These are phyloP conservation scores for Dasysyrphus albostriatus DNA, from an alignment of 2,888 invertebrate genomes.

Conservation along the genomic window DNA sequence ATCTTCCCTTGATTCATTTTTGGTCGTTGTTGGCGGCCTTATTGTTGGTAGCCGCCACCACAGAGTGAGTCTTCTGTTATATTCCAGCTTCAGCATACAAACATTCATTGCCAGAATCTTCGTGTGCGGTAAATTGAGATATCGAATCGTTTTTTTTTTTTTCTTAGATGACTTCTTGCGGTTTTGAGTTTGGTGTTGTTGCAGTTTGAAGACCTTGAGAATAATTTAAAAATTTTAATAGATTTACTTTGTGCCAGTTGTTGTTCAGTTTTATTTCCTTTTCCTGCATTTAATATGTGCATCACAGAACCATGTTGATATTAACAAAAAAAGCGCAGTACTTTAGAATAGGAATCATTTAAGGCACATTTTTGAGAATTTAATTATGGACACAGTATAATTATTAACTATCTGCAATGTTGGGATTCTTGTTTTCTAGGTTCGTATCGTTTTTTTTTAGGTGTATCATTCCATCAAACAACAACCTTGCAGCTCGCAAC, in stretches of 20 bases:
- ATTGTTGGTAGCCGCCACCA: constrained; percentile 62
- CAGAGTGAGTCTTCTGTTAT: constrained; percentile 30
- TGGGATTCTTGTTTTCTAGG: background rate
- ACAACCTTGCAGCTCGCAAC: too few species aligned
- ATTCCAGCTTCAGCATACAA: background rate
- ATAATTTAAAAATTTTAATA: constrained; percentile 58
- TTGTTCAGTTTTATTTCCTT: constrained; percentile 41
- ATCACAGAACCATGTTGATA: background rate
- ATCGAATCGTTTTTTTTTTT: constrained; percentile 56
- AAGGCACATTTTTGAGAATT: constrained; percentile 19
- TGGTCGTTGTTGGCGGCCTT: constrained; percentile 32
- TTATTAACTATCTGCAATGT: constrained; percentile 1
- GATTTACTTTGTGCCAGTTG: constrained; percentile 59
- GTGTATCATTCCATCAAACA: too few species aligned
- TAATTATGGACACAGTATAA: constrained; percentile 18
- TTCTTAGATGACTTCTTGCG: constrained; percentile 68
- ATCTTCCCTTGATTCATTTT: constrained; percentile 18
- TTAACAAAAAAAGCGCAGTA: background rate
- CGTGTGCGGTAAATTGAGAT: constrained; percentile 76
- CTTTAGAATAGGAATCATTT: constrained; percentile 32
- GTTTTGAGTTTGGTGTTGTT: constrained; percentile 34
- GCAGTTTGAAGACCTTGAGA: constrained; percentile 38
- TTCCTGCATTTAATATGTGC: constrained; percentile 3
- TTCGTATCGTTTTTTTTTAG: too few species aligned
- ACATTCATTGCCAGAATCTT: constrained; percentile 37